Base-by-base conservation (phyloP, 2,888 invertebrate species). In the Chymomyza fuscimana region DNA sequence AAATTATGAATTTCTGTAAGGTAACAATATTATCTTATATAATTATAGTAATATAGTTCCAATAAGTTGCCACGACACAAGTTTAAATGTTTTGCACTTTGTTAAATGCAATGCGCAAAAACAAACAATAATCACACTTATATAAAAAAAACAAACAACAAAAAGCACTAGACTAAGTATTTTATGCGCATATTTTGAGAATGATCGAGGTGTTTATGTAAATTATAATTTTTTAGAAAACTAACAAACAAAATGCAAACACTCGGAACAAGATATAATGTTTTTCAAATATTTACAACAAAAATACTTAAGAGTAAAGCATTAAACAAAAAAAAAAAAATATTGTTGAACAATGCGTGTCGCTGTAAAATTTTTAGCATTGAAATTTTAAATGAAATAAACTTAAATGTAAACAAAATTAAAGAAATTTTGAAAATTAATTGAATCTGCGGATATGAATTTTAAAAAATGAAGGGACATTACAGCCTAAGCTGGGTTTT, bases 261-360 rank as follows among this genome's bases (percentile, higher is more conserved):
- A 15, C 25, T 59, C 50, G 50, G 52, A 63, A 63, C 36, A 16
- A 19, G 36, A 12, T 50, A 15, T 56, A 62, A 25, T 32, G 67
- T 54, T 54, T 36, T 68, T 58, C 36, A 58, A 58, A 58, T 58
- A 19, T 58, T 59, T 59, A 59, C 12, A 25, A 25, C 9, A 46
- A 64, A 60, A 64, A 64, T 36, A 63, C 50, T 25, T 71, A 70
- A 65, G 67, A 67, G 40, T 46, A 46, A 46, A 46, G 12, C 70
- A 61, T 22, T 36, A 40, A 54, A 19, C 65, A 52, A 4, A 12
- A 25, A 25, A 25, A 74, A 61, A 70, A 70, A 67, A 80, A 82
- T 77, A 86, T 89, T 88, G 88, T 88, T 88, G 77, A 89, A 82
- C 79, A 85, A 88, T 86, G 83, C 81, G 86, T 85, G 83, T 88